Evolutionary conservation across 2,888 invertebrate genomes (phyloP), one percentile per base, ranked within the genome.

Genomic region (Drosophila multiciliata): DNA sequence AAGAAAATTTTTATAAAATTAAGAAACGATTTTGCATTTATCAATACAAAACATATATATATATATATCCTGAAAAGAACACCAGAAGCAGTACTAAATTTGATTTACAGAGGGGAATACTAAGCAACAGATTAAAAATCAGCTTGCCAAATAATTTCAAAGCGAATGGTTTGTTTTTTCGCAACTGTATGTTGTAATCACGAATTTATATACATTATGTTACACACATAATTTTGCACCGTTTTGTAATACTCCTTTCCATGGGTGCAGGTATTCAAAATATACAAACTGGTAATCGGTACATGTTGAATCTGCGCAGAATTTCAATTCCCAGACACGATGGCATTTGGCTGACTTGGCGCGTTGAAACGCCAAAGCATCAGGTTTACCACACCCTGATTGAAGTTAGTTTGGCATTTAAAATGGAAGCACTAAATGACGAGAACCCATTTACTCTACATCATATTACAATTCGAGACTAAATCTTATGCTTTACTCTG

Each of bases 301-400:
- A 35, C 72, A 42, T 49, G 45, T 64, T 52, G 35, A 50, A 59
- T 50, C 64, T 67, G 79, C 49, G 26, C 75, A 75, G 79, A 78
- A 78, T 78, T 71, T 65, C 75, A 78, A 78, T 64, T 78, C 53
- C 78, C 75, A 66, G 66, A 71, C 78, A 71, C 78, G 52, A 71
- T 75, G 77, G 75, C 75, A 78, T 75, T 78, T 62, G 62, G 63
- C 70, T 35, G n/a, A 58, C 55, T 45, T 45, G 45, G 52, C 53
- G 48, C 40, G 52, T 69, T 69, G 29, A 53, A 42, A 54, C 32
- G 63, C 45, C 45, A 54, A 53, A 48, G 53, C 57, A 48, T 49
- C 76, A 75, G 75, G 75, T 75, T 75, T 66, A 75, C 75, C 73
- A 68, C 75, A 77, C 75, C 75, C 66, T 76, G 52, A 76, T 60